phyloP scores from a whole-genome alignment of 2,888 invertebrate genomes.

The Drosophila diplacantha region DNA sequence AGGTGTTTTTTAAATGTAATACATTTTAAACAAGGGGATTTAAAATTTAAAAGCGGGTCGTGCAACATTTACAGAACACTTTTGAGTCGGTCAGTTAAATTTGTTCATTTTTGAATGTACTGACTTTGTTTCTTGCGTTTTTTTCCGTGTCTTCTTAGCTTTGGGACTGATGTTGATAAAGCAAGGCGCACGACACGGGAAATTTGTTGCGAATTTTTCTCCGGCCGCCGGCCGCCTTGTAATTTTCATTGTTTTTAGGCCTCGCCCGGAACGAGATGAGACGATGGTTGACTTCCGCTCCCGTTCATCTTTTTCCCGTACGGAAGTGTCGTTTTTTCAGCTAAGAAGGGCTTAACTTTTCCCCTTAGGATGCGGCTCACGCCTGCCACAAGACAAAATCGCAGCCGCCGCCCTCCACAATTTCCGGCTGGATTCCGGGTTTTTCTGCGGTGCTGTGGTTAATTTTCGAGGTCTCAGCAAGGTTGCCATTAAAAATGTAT shows the following conservation, averaged over 20 bases:
- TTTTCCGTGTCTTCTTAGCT: slow-evolving; percentile 14
- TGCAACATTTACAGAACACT: too few relatives aligned
- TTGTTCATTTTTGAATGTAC: too few relatives aligned
- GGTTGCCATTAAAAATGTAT: slow-evolving; percentile 62
- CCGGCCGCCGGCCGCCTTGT: slow-evolving; percentile 33
- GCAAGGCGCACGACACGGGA: slow-evolving; percentile 31
- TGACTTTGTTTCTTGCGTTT: background rate
- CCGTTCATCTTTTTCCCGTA: slow-evolving; percentile 37
- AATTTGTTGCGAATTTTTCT: slow-evolving; percentile 19
- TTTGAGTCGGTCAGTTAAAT: too few relatives aligned
- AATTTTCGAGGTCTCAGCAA: slow-evolving; percentile 53
- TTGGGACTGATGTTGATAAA: slow-evolving; percentile 32
- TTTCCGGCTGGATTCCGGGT: slow-evolving; percentile 10
- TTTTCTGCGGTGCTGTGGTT: slow-evolving; percentile 20
- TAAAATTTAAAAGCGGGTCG: too few relatives aligned
- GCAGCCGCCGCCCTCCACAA: slow-evolving; percentile 17
- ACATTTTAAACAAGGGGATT: too few relatives aligned
- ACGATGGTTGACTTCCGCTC: slow-evolving; percentile 55
- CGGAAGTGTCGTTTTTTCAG: slow-evolving; percentile 73
- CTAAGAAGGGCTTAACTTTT: slow-evolving; percentile 66
- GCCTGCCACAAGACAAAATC: slow-evolving; percentile 40
- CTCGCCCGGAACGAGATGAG: slow-evolving; percentile 35
- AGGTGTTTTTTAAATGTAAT: too few relatives aligned
- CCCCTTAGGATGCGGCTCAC: slow-evolving; percentile 52
- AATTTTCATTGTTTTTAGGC: slow-evolving; percentile 49